Evolutionary conservation across 2,888 invertebrate species (phyloP).

Genomic region (Phania funesta): DNA sequence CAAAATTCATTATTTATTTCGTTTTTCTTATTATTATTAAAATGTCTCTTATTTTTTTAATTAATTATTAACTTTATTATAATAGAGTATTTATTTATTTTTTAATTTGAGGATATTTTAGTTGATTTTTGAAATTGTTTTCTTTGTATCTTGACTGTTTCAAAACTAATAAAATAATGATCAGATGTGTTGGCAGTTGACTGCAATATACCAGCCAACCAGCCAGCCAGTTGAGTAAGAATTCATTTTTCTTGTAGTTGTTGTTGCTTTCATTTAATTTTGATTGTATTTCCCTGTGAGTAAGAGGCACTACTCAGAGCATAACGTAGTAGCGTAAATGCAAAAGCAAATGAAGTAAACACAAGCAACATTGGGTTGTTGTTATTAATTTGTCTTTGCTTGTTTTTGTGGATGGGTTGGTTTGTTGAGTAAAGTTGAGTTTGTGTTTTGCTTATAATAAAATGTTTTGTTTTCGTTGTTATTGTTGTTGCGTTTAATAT

Average conservation of each 20-base stretch:
- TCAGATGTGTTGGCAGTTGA: conserved; percentile 58
- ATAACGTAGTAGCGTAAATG: neutral
- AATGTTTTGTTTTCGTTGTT: neutral
- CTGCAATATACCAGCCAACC: conserved; percentile 55
- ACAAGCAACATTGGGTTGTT: conserved; percentile 24
- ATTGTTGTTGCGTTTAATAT: conserved; percentile 5
- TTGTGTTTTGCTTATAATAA: conserved; percentile 2
- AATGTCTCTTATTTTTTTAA: neutral
- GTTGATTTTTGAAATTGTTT: conserved; percentile 17
- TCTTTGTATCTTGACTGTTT: conserved; percentile 60
- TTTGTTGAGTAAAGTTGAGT: conserved; percentile 31
- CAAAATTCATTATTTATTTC: neutral
- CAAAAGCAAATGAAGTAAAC: neutral
- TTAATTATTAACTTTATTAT: neutral
- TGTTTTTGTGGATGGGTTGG: no score
- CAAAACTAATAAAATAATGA: conserved; percentile 64
- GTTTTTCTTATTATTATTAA: neutral
- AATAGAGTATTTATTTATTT: neutral
- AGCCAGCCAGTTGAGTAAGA: conserved; percentile 14
- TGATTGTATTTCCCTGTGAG: conserved; percentile 13
- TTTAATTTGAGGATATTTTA: conserved; percentile 41
- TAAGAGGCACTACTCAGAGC: neutral
- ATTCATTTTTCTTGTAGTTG: conserved; percentile 7
- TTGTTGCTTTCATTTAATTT: conserved; percentile 31
- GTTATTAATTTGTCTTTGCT: conserved; percentile 12